Evolutionary conservation across 2,888 invertebrate genomes (phyloP).

Genomic region (Apocheima hispidaria): DNA sequence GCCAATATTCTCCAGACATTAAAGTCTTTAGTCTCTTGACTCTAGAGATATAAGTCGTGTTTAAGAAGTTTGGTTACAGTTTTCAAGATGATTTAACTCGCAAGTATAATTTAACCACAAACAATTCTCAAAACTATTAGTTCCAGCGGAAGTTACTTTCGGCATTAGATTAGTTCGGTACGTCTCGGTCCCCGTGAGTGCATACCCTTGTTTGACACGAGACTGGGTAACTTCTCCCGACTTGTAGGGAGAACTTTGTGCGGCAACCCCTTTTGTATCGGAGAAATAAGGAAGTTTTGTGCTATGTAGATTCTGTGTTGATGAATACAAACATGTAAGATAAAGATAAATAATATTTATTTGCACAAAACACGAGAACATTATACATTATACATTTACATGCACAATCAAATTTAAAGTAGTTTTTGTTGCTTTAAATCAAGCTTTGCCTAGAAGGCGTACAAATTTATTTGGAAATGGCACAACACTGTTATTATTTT

Average conservation of each 20-base stretch:
- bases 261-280: conserved; percentile 56
- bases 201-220: conserved; percentile 82
- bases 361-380: no score
- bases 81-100: conserved; percentile 21
- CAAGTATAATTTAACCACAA: conserved; percentile 56
- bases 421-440: no score
- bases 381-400: no score
- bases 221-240: conserved; percentile 74
- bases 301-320: conserved; percentile 41
- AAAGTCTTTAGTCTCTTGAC: no score
- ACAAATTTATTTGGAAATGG: no score
- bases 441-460: no score
- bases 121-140: conserved; percentile 49
- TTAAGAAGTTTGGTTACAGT: no score
- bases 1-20: no score
- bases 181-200: conserved; percentile 70
- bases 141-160: conserved; percentile 38
- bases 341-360: no score
- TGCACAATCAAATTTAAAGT: no score
- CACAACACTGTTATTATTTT: no score
- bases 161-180: conserved; percentile 73
- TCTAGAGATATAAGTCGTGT: no score
- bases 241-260: conserved; percentile 62
- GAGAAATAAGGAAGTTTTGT: conserved; percentile 42
- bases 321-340: conserved; percentile 22